A percentile compares a stretch with the other conserved stretches of the same genome.
These are phyloP conservation scores for Trichechus manatus DNA, from an alignment of 2,113 vertebrate species.

Conservation along the genomic window DNA sequence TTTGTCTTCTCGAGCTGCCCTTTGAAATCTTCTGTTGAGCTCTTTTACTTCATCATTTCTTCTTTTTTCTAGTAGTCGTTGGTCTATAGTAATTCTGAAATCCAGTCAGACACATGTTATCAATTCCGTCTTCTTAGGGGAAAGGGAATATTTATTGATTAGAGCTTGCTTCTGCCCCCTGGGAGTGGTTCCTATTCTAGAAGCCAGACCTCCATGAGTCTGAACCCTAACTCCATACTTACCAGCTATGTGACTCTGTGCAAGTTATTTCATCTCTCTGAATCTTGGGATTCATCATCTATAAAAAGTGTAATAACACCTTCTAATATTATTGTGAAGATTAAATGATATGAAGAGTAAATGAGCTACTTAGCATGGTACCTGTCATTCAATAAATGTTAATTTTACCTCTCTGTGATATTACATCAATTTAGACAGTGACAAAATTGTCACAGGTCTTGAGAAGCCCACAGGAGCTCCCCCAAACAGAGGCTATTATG, in stretches of 20 bases:
- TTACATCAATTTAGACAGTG: background rate
- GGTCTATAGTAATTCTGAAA: background rate
- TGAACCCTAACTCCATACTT: background rate
- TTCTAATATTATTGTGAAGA: background rate
- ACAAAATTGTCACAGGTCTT: background rate
- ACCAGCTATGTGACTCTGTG: background rate
- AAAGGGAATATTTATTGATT: background rate
- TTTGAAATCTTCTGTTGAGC: too few species aligned
- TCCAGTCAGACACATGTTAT: background rate
- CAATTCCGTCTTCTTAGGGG: background rate
- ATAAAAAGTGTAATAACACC: background rate
- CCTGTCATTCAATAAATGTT: background rate
- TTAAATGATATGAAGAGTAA: background rate
- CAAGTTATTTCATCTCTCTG: slow-evolving; percentile 9
- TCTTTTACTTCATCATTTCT: too few species aligned
- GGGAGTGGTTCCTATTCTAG: background rate
- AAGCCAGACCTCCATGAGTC: background rate
- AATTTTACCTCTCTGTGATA: background rate
- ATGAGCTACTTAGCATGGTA: background rate
- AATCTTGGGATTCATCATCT: background rate
- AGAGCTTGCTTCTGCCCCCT: background rate
- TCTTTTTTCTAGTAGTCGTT: background rate
- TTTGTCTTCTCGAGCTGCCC: too few species aligned
- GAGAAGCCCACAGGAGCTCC: background rate
- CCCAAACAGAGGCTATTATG: background rate